Evolutionary conservation across 1,140 invertebrate species (phyloP).

Genomic region (Dendrolimus punctatus): DNA sequence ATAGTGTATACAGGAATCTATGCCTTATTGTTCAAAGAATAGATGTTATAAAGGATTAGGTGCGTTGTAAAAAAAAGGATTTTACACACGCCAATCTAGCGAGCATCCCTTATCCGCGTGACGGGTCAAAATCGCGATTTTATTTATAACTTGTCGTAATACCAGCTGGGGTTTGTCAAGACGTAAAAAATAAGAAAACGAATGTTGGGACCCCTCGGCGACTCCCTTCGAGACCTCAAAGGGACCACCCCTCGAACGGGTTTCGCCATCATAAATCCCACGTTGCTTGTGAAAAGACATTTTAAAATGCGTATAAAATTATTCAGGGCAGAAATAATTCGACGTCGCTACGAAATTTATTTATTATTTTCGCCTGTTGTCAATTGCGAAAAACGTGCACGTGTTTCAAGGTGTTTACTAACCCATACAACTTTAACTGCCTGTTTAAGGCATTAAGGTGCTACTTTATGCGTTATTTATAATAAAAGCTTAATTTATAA

Average conservation of each 20-base stretch:
- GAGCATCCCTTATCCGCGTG: slow-evolving; percentile 57
- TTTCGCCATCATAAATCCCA: slow-evolving; percentile 66
- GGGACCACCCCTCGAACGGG: slow-evolving; percentile 64
- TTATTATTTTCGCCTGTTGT: slow-evolving; percentile 27
- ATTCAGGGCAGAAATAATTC: slow-evolving; percentile 68
- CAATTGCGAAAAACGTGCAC: slow-evolving; percentile 34
- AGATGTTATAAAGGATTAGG: slow-evolving; percentile 1
- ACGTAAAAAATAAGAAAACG: slow-evolving; percentile 61
- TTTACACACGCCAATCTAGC: slow-evolving; percentile 18
- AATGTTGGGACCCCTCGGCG: slow-evolving; percentile 32
- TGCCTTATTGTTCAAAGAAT: slow-evolving; percentile 7
- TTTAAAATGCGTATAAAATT: slow-evolving; percentile 71
- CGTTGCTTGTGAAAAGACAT: slow-evolving; percentile 63
- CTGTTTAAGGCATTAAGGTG: neutral
- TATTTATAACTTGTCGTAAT: slow-evolving; percentile 69
- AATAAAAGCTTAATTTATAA: no score
- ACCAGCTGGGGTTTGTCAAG: slow-evolving; percentile 69
- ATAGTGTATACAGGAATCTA: slow-evolving; percentile 10
- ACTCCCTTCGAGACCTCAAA: slow-evolving; percentile 13
- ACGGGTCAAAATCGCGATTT: slow-evolving; percentile 70
- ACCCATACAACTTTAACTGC: neutral
- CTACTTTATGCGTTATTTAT: neutral
- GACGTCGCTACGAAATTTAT: slow-evolving; percentile 31
- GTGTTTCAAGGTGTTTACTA: slow-evolving; percentile 27
- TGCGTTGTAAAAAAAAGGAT: slow-evolving; percentile 1